These are phyloP conservation scores for Amphiprion clarkii DNA, from an alignment of 2,797 vertebrate genomes.

Conservation along the genomic window DNA sequence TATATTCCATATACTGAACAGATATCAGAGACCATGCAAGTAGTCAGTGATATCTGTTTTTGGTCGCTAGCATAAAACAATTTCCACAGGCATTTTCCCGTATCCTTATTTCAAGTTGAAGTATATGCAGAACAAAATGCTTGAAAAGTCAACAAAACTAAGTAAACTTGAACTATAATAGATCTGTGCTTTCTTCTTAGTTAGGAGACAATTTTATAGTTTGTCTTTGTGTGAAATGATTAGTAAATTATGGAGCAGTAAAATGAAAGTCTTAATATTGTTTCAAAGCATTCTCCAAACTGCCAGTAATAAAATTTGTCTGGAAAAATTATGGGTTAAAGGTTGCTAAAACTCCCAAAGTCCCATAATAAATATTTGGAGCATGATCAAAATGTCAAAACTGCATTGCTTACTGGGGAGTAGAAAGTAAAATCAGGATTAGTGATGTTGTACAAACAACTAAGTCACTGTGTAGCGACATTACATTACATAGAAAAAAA, in stretches of 20 bases:
- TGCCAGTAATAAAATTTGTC: neutral
- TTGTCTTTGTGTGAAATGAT: neutral
- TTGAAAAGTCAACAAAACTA: constrained; percentile 2
- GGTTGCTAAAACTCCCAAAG: constrained; percentile 6
- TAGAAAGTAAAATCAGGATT: neutral
- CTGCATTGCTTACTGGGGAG: neutral
- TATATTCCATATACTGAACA: neutral
- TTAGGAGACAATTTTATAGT: neutral
- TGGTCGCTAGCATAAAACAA: neutral
- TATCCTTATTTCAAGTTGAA: neutral
- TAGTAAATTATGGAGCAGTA: constrained; percentile 2
- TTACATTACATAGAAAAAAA: neutral
- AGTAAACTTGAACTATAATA: neutral
- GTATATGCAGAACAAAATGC: neutral
- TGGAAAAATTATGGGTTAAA: neutral
- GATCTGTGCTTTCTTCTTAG: neutral
- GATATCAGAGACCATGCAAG: constrained; percentile 8
- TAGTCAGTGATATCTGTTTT: constrained; percentile 10
- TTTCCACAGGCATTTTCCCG: neutral
- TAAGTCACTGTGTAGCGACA: neutral
- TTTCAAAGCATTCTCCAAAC: neutral
- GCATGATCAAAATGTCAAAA: neutral
- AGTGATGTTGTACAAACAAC: neutral
- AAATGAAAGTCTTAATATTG: constrained; percentile 13
- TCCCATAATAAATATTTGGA: constrained; percentile 5